phyloP scores from a whole-genome alignment of 2,797 vertebrate species.

The Xyrichtys novacula region DNA sequence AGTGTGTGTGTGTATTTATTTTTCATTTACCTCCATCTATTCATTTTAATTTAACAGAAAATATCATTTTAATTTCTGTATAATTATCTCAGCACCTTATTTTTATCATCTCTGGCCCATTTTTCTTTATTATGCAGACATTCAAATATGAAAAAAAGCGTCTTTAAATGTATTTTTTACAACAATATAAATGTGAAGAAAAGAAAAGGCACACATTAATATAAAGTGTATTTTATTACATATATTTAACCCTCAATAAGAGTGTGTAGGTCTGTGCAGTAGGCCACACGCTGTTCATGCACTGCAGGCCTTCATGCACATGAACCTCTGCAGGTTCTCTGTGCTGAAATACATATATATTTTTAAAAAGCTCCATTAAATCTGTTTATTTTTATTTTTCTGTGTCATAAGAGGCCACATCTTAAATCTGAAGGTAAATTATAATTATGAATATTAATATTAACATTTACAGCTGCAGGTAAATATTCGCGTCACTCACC shows the following conservation, averaged over 20 bases:
- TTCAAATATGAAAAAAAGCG: background rate
- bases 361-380: constrained; percentile 23
- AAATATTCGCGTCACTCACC: background rate
- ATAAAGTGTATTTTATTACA: background rate
- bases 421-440: background rate
- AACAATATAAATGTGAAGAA: too few species aligned
- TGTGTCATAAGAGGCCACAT: constrained; percentile 32
- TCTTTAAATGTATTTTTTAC: too few species aligned
- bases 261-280: constrained; percentile 26
- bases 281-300: constrained; percentile 54
- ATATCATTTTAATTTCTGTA: too few species aligned
- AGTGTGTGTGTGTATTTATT: background rate
- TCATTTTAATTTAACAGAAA: background rate
- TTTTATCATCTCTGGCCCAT: too few species aligned
- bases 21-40: too few species aligned
- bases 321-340: too few species aligned
- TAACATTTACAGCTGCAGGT: constrained; percentile 7
- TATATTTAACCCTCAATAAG: constrained; percentile 4
- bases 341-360: too few species aligned
- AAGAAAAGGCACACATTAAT: too few species aligned
- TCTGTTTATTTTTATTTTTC: background rate
- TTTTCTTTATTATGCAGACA: background rate
- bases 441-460: constrained; percentile 17
- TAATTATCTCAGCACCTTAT: too few species aligned
- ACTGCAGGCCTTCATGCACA: constrained; percentile 46